Evolutionary conservation across 1,140 invertebrate genomes (phyloP), one percentile per base, ranked within the genome.

Genomic region (Drosophila nebulosa): DNA sequence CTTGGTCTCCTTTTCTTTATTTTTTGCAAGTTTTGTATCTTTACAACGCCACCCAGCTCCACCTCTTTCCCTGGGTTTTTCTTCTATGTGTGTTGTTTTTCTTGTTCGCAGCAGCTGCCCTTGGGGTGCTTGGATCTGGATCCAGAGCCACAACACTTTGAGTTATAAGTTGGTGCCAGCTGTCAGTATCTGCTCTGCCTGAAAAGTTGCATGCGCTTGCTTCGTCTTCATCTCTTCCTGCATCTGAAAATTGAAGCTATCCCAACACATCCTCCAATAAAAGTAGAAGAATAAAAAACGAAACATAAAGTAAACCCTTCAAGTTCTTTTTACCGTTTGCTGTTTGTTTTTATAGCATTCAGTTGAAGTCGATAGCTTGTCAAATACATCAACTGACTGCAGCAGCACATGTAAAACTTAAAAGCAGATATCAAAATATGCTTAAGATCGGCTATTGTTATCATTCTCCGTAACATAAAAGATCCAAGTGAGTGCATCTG

Each of bases 121-220:
- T 60, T 21, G 72, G 78, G 65, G 74, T 46, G 39, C 78, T 51
- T 42, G 62, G 72, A 71, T 69, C 58, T 42, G 62, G 72, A 71
- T 69, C 58, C 58, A 58, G 63, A 65, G 22, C 74, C 75, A 53
- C 18, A 69, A 60, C 77, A 79, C 56, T 61, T 68, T 62, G 56
- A 73, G 77, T 65, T 86, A 67, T 85, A 85, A 84, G 80, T 84
- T 84, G 80, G 81, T 85, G 80, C 80, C 80, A 84, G 80, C 81
- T 84, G 80, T 80, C 80, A 79, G 80, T 79, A 79, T 63, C 59
- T 46, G 7, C 39, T 36, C 24, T 74, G 78, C 51, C 79, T 75
- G 72, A 59, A 75, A 84, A 83, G 61, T 83, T 83, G 57, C 57
- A 59, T 22, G 35, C 56, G 35, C 5, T 36, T 21, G 35, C 5